A percentile compares a stretch with the other conserved stretches of the same genome.
phyloP scores from a whole-genome alignment of 2,888 invertebrate species.

The Elegia similella region DNA sequence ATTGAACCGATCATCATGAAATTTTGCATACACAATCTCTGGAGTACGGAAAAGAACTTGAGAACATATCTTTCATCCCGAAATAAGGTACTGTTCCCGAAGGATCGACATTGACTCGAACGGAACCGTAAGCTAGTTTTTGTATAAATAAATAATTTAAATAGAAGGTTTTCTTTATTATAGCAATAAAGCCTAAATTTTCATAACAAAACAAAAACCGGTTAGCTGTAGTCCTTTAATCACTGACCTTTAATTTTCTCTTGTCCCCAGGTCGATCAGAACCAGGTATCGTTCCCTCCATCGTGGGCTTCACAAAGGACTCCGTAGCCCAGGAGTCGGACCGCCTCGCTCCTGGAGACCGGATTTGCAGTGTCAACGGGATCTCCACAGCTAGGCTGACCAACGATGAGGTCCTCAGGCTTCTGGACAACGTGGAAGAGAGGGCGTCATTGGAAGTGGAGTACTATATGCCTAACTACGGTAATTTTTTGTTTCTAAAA shows the following conservation, averaged over 20 bases:
- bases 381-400: constrained; percentile 88
- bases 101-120: no score
- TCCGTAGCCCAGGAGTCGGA: constrained; percentile 88
- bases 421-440: constrained; percentile 88
- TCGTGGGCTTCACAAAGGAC: constrained; percentile 86
- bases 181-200: no score
- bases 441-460: constrained; percentile 91
- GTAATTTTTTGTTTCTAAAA: constrained; percentile 70
- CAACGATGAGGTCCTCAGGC: constrained; percentile 88
- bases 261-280: constrained; percentile 84
- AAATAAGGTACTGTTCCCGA: no score
- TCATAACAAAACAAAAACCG: no score
- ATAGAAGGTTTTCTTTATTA: no score
- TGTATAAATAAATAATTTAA: no score
- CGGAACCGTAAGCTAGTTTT: no score
- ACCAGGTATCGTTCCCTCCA: constrained; percentile 84
- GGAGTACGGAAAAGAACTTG: no score
- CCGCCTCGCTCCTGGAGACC: constrained; percentile 89
- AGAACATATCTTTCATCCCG: no score
- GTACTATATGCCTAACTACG: constrained; percentile 90
- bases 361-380: constrained; percentile 91
- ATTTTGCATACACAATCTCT: no score
- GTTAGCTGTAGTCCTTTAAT: no score
- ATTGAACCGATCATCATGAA: no score
- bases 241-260: neutral